Evolutionary conservation across 2,113 vertebrate genomes (phyloP), one percentile per base, ranked within the genome.

Genomic region (Colaptes auratus): DNA sequence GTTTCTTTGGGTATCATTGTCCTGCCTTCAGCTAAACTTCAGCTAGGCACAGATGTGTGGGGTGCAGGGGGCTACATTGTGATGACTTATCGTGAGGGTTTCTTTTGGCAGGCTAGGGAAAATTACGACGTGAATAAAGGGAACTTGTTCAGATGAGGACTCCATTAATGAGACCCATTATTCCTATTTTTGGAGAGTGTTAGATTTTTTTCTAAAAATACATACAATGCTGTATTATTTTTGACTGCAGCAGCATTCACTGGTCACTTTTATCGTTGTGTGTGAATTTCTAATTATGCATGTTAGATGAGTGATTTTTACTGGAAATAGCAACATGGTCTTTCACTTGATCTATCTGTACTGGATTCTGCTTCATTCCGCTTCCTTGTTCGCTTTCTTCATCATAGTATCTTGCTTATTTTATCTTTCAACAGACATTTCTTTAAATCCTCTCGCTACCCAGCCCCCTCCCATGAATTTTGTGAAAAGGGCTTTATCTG

Each of bases 261-360:
- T 96, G 92, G 88, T 88, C 81, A 93, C 95, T 97, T 96, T 95
- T 93, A 96, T 97, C 93, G 93, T 93, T 88, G 88, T 95, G 94
- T 92, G 95, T 70, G 88, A 90, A 90, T 90, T 92, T 96, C 93
- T 96, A 96, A 93, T 96, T 96, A 93, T 96, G 92, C 61, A 46
- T 93, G 72, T 90, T 80, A 91, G 83, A 86, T 2, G 15, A 89
- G 88, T 93, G 91, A 89, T 96, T 91, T 88, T 91, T 89, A 94
- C 81, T 95, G 72, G 93, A 96, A 96, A 94, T 94, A 97, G 91
- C 72, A 85, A 93, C 56, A 81, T 63, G 78, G 60, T 89, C 78
- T 87, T 96, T 93, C 87, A 93, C 91, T 96, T 92, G 78, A 55
- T 96, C 94, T 82, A 79, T 93, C 91, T 92, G 82, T 55, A 46